phyloP scores from a whole-genome alignment of 2,888 invertebrate genomes.

The Latrodectus elegans region DNA sequence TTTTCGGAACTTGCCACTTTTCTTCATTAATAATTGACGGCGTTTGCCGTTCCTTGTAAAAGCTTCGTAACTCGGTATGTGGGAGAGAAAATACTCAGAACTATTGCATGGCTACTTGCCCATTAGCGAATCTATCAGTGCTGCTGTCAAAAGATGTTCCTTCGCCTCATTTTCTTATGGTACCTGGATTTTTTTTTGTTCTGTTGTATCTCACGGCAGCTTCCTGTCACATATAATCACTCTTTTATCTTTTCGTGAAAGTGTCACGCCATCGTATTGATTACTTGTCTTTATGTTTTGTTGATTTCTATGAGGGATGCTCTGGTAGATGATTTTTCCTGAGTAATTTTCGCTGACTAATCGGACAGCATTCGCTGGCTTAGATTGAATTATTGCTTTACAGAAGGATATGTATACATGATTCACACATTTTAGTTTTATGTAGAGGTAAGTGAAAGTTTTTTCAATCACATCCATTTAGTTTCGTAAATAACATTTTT shows the following conservation, averaged over 20 bases:
- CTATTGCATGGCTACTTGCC: slow-evolving; percentile 1
- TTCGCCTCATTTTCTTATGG: neutral
- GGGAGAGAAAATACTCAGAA: neutral
- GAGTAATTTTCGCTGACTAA: too few relatives aligned
- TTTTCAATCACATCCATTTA: too few relatives aligned
- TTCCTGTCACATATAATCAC: slow-evolving; percentile 46
- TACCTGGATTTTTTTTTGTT: neutral
- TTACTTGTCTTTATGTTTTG: slow-evolving; percentile 12
- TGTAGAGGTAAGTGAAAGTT: too few relatives aligned
- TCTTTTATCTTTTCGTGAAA: slow-evolving; percentile 4
- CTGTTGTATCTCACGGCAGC: slow-evolving; percentile 1
- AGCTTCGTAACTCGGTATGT: neutral
- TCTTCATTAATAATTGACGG: neutral
- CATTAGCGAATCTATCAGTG: neutral
- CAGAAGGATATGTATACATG: too few relatives aligned
- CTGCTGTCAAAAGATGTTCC: slow-evolving; percentile 7
- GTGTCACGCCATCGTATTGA: slow-evolving; percentile 47
- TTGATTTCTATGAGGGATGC: neutral
- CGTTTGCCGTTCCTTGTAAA: neutral
- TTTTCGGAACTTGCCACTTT: neutral
- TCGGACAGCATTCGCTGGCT: too few relatives aligned
- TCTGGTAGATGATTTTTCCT: neutral
- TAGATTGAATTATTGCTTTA: too few relatives aligned
- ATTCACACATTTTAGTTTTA: too few relatives aligned
- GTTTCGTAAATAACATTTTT: too few relatives aligned